Conservation (phyloP, 2,888 invertebrate species). For the Synanthedon tipuliformis region DNA sequence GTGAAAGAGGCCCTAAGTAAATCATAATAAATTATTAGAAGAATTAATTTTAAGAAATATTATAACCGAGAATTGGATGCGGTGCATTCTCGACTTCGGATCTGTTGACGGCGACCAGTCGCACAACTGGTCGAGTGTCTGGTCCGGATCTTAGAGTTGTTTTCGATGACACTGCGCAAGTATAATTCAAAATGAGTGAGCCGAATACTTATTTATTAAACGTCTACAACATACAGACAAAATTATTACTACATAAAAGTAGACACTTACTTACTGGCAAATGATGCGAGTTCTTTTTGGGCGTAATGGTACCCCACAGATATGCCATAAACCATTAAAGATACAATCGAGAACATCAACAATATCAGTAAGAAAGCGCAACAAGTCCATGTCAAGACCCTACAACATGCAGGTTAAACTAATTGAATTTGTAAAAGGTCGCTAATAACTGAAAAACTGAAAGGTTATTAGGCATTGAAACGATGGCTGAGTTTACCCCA, state of each 20-base stretch:
- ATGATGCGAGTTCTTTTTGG: slow-evolving; percentile 51
- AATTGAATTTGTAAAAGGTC: too few relatives aligned
- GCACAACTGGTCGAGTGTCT: slow-evolving; percentile 35
- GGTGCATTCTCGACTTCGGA: slow-evolving; percentile 38
- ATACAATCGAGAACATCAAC: slow-evolving; percentile 40
- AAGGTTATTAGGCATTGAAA: too few relatives aligned
- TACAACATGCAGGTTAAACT: too few relatives aligned
- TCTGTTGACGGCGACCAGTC: slow-evolving; percentile 47
- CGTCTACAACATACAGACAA: background rate
- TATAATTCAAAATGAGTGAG: too few relatives aligned
- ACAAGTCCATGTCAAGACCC: slow-evolving; percentile 53
- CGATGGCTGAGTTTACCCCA: too few relatives aligned
- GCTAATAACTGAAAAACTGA: too few relatives aligned
- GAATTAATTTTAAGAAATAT: background rate
- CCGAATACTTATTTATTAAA: too few relatives aligned
- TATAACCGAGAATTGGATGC: slow-evolving; percentile 35
- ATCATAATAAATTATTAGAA: too few relatives aligned
- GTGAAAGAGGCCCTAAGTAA: too few relatives aligned
- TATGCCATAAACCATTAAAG: slow-evolving; percentile 54
- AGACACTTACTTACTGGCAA: slow-evolving; percentile 46
- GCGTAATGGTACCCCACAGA: slow-evolving; percentile 61
- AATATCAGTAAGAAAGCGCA: slow-evolving; percentile 50
- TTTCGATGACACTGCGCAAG: slow-evolving; percentile 34
- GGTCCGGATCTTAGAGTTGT: slow-evolving; percentile 27
- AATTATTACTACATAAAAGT: background rate